Base-by-base conservation (phyloP, 2,113 vertebrate species). In the Octodon degus region DNA sequence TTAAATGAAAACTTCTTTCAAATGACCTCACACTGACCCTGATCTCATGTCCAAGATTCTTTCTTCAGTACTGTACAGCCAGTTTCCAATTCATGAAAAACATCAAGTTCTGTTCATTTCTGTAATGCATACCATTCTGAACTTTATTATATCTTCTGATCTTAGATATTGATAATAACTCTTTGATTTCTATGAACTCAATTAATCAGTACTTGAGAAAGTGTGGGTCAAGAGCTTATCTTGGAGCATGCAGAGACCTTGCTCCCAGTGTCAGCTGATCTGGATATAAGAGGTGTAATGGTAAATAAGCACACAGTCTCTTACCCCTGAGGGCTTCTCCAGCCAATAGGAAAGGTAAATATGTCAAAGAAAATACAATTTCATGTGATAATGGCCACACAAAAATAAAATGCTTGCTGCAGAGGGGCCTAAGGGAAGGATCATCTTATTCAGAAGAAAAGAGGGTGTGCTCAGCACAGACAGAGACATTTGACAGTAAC, bases 401-500 rank as follows among this genome's bases (percentile, higher is more conserved):
- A 76, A 84, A 74, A 84, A 83, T 53, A 60, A 85, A 50, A 10
- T 11, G 0, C n/a, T 2, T 67, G 67, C 22, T 58, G 53, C 5
- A 83, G 47, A 43, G 58, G 86, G 12, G 14, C 6, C 1, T 68
- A 63, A 86, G n/a, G n/a, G 30, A 72, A 92, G 20, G 17, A 14
- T 19, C 62, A 12, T 22, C 55, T 72, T 50, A 24, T 62, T 74
- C 37, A 13, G 58, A 68, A 43, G 32, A 12, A 70, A 80, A 70
- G 10, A 13, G 12, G 7, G 8, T 80, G 32, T 4, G 50, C 34
- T 55, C 17, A 47, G 19, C 55, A 37, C 0, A n/a, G 53, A 84
- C 20, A 1, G 5, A 8, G 27, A 30, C 7, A 10, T 14, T 0
- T 9, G 0, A 90, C 13, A 9, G 27, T 16, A 17, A n/a, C 32